Evolutionary conservation across 2,888 invertebrate genomes (phyloP).

Genomic region (Minunthozetes semirufus): DNA sequence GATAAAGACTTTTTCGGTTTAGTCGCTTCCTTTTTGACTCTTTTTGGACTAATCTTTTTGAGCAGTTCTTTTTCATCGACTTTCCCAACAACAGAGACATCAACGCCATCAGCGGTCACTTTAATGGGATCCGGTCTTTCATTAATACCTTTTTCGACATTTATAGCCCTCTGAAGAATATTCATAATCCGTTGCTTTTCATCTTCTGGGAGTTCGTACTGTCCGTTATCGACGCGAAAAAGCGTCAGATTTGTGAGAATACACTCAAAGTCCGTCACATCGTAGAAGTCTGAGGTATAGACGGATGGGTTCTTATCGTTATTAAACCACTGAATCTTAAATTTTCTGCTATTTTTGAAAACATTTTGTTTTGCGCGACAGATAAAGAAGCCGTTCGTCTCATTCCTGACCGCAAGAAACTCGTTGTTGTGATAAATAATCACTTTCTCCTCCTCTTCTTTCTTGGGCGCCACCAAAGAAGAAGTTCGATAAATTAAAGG

Average conservation of each 20-base stretch:
- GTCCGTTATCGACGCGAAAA: slow-evolving; percentile 64
- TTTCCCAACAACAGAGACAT: slow-evolving; percentile 43
- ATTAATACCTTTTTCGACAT: slow-evolving; percentile 66
- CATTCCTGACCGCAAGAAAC: slow-evolving; percentile 82
- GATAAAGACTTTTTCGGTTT: neutral
- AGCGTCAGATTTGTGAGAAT: slow-evolving; percentile 76
- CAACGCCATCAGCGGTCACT: slow-evolving; percentile 42
- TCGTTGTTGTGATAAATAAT: slow-evolving; percentile 83
- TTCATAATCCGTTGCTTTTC: slow-evolving; percentile 71
- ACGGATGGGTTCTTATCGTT: slow-evolving; percentile 51
- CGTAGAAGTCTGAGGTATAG: slow-evolving; percentile 83
- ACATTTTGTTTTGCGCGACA: slow-evolving; percentile 87
- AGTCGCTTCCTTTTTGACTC: neutral
- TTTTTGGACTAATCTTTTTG: slow-evolving; percentile 32
- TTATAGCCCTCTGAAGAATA: slow-evolving; percentile 73
- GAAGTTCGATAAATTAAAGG: slow-evolving; percentile 39
- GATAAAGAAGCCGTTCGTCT: slow-evolving; percentile 63
- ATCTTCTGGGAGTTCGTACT: slow-evolving; percentile 62
- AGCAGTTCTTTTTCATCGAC: slow-evolving; percentile 39
- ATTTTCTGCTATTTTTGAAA: slow-evolving; percentile 72
- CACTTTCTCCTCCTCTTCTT: slow-evolving; percentile 62
- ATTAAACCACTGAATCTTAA: slow-evolving; percentile 76
- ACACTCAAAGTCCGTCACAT: slow-evolving; percentile 78
- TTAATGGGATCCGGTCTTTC: slow-evolving; percentile 52
- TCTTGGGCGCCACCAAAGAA: slow-evolving; percentile 15